Base-by-base conservation (phyloP, 2,113 vertebrate genomes). In the Anoplopoma fimbria region DNA sequence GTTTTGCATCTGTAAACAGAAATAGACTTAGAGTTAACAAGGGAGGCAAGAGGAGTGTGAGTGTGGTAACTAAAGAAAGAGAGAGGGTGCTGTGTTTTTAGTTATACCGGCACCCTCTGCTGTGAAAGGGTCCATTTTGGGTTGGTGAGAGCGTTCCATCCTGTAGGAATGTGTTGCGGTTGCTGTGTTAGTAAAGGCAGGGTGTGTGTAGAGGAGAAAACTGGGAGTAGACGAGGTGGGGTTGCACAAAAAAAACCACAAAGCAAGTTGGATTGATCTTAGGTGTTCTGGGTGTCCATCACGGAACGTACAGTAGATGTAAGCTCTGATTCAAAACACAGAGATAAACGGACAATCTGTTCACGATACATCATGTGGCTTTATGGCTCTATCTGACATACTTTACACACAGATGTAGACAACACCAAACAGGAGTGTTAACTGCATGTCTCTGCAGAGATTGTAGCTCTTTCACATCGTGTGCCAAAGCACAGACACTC, bases 121-220 rank as follows among this genome's bases (percentile, higher is more conserved):
- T 69, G 70, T 88, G 79, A 89, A 91, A 88, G 86, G 75, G 79
- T 80, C 83, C 85, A 89, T 92, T 93, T 91, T 90, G 88, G 85
- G 70, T 60, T 9, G 23, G 77, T 49, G 63, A 23, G 36, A 90
- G 65, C 31, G 10, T 19, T 21, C 77, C 87, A 77, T 91, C 86
- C 81, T 79, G 79, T 19, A 71, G 83, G 89, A 89, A 87, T 88
- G 86, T 75, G 67, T 80, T 86, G 88, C 4, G 60, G 87, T 77
- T 34, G 73, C 81, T 21, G 57, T 72, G 87, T 92, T 89, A 79
- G 53, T 68, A 70, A 82, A 84, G 57, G 81, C 74, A 79, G 80
- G 55, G 58, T 4, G 58, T 38, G 61, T 14, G 55, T 6, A 27
- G 34, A 61, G 13, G 63, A 82, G 58, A 42, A 84, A 71, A 79